Percentiles rank a stretch among this genome's conserved stretches.
phyloP scores from a whole-genome alignment of 2,797 vertebrate genomes.

The Mormyrus proboscirostris region DNA sequence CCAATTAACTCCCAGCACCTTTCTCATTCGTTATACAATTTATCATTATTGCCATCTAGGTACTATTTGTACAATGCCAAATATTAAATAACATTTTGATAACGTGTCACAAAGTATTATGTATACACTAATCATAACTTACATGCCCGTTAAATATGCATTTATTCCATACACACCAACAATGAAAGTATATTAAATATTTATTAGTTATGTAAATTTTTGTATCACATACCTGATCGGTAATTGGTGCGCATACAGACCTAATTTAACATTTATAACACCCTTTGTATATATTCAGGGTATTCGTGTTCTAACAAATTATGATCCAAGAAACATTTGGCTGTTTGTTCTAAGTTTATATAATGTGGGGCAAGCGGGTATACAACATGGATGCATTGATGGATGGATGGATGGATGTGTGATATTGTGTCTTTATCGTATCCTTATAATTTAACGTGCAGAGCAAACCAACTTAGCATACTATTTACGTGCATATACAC shows the following conservation, averaged over 20 bases:
- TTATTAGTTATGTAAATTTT: not conserved
- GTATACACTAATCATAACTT: not conserved
- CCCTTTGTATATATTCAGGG: not conserved
- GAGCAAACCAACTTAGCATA: not conserved
- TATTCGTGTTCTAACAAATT: not conserved
- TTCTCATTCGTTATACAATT: not conserved
- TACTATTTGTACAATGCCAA: conserved; percentile 9
- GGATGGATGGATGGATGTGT: not conserved
- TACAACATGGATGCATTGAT: not conserved
- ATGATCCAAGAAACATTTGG: not conserved
- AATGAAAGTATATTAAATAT: not conserved
- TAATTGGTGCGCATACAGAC: not conserved
- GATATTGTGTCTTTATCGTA: not conserved
- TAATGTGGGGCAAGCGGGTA: not conserved
- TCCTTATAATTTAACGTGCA: not conserved
- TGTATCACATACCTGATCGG: not conserved
- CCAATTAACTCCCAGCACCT: conserved; percentile 18
- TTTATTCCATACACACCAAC: not conserved
- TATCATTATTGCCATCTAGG: conserved; percentile 20
- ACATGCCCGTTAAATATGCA: not conserved
- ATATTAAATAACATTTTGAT: not conserved
- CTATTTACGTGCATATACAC: not conserved
- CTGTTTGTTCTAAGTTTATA: not conserved
- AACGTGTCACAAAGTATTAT: not conserved
- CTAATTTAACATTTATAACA: not conserved